Conservation (phyloP, 2,113 vertebrate species). For the Sporophila hypoxantha region DNA sequence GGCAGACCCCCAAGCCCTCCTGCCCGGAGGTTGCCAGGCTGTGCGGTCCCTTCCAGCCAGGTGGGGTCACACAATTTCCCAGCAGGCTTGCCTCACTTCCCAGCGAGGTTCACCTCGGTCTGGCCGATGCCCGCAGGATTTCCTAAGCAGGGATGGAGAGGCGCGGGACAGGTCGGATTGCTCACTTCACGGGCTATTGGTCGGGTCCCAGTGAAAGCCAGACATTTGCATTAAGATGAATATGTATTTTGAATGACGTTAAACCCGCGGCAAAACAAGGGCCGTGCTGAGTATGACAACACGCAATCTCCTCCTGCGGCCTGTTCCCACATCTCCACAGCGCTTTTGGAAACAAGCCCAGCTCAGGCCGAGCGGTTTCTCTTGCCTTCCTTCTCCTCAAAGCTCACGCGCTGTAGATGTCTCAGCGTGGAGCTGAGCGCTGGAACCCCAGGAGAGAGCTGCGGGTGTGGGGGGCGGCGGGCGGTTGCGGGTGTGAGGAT, state of each 20-base stretch:
- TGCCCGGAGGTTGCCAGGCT: rapidly evolving
- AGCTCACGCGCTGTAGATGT: neutral
- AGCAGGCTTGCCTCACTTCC: neutral
- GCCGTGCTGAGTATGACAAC: constrained; percentile 12
- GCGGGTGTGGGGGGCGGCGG: neutral
- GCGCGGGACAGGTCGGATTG: neutral
- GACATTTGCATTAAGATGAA: constrained; percentile 39
- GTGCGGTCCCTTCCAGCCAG: neutral
- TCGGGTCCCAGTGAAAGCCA: constrained; percentile 19
- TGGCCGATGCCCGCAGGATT: too few relatives aligned
- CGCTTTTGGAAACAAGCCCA: neutral
- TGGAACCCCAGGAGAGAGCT: too few relatives aligned
- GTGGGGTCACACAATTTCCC: rapidly evolving
- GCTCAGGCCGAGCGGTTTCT: neutral
- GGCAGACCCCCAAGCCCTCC: neutral
- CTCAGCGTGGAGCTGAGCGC: neutral
- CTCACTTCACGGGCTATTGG: neutral
- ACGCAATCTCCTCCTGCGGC: neutral
- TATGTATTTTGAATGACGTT: constrained; percentile 41
- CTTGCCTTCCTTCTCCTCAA: neutral
- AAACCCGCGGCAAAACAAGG: neutral
- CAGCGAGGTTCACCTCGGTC: neutral
- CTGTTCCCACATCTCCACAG: neutral
- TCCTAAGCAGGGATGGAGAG: neutral
- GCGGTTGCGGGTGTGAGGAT: too few relatives aligned